Percentiles rank a stretch among this genome's conserved stretches.
Conservation (phyloP, 2,113 vertebrate genomes). For the Oreochromis spilurus region DNA sequence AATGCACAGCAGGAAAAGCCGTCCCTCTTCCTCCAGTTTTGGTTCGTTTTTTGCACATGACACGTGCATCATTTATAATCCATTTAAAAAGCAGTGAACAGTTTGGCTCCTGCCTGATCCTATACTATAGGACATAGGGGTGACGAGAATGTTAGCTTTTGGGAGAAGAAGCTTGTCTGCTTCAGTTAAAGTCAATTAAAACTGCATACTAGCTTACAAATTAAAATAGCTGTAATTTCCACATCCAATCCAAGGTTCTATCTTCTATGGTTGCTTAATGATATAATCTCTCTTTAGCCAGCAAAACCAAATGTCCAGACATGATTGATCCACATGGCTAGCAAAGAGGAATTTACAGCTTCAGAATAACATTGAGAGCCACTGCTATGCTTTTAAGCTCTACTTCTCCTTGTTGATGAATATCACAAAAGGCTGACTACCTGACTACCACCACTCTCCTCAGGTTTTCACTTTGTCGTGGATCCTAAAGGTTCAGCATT, state of each 20-base stretch:
- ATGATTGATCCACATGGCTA: background rate
- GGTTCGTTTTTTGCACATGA: background rate
- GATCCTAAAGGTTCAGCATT: background rate
- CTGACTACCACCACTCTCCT: background rate
- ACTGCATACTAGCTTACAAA: background rate
- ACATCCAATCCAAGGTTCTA: background rate
- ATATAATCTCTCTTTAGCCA: background rate
- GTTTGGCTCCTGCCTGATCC: background rate
- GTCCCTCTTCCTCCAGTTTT: background rate
- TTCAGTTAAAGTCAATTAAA: background rate
- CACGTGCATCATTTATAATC: background rate
- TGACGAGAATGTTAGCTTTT: background rate
- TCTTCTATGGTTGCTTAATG: background rate
- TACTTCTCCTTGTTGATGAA: background rate
- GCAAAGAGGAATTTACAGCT: background rate
- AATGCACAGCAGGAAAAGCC: background rate
- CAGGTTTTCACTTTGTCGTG: background rate
- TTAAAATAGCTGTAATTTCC: background rate
- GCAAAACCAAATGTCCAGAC: background rate
- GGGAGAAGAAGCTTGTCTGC: background rate
- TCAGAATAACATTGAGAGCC: background rate
- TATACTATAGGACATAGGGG: background rate
- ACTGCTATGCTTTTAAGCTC: background rate
- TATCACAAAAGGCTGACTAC: background rate
- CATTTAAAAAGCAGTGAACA: background rate